Evolutionary conservation across 2,113 vertebrate genomes (phyloP).

Genomic region (Crotalus horridus): DNA sequence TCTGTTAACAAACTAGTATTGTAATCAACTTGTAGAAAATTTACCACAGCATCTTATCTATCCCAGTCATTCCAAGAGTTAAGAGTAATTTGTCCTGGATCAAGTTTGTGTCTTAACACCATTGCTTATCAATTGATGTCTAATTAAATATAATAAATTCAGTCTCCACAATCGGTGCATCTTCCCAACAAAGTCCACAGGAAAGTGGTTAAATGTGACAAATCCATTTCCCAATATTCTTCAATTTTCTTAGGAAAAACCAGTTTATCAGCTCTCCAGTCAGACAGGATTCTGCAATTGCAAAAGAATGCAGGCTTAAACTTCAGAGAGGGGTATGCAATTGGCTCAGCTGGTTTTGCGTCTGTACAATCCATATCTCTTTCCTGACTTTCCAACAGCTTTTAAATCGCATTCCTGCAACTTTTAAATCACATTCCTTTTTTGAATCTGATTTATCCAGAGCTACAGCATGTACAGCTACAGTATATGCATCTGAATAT

Average conservation of each 20-base stretch:
- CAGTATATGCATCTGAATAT: too few relatives aligned
- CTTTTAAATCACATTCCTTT: background rate
- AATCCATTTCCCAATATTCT: background rate
- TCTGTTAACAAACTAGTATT: background rate
- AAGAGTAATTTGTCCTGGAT: background rate
- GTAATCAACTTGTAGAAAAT: background rate
- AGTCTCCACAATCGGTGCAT: background rate
- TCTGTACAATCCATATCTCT: background rate
- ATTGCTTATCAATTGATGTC: background rate
- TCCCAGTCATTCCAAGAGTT: background rate
- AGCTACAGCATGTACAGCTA: too few relatives aligned
- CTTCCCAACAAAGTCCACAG: background rate
- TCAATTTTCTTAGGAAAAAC: background rate
- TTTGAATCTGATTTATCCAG: background rate
- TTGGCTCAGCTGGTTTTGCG: background rate
- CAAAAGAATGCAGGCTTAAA: background rate
- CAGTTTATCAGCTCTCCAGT: background rate
- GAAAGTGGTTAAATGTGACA: background rate
- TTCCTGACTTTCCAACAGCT: background rate
- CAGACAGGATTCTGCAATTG: background rate
- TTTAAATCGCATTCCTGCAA: background rate
- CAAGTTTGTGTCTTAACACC: background rate
- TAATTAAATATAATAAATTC: background rate
- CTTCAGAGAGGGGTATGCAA: background rate
- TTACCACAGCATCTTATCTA: background rate